Evolutionary conservation across 2,113 vertebrate genomes (phyloP).

Genomic region (Eulacestoma nigropectus): DNA sequence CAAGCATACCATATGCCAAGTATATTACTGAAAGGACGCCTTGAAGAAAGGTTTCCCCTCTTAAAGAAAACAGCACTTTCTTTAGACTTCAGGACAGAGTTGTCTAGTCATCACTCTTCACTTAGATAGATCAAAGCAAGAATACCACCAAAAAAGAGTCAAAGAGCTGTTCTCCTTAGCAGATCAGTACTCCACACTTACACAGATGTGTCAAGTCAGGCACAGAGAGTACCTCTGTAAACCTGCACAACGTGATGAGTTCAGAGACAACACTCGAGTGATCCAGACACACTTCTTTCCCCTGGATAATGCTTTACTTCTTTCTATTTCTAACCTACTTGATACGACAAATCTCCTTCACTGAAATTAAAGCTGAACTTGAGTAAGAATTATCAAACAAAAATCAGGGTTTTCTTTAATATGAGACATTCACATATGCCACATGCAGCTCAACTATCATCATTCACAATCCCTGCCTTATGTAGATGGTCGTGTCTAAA

Average conservation of each 20-base stretch:
- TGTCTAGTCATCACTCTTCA: background rate
- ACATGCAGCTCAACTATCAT: background rate
- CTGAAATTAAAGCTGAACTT: background rate
- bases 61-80: background rate
- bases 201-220: rapidly evolving
- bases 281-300: background rate
- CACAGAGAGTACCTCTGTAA: background rate
- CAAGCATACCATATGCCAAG: background rate
- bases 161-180: background rate
- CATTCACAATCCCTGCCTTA: background rate
- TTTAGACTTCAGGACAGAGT: background rate
- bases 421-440: background rate
- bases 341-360: background rate
- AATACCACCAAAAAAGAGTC: background rate
- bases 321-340: background rate
- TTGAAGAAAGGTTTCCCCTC: background rate
- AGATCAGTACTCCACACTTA: background rate
- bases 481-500: background rate
- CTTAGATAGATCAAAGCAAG: background rate
- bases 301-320: background rate
- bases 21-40: background rate
- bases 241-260: background rate
- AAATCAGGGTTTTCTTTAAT: background rate
- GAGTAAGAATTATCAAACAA: background rate
- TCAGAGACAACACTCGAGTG: background rate